Evolutionary conservation across 2,888 invertebrate species (phyloP), one percentile per base, ranked within the genome.

Genomic region (Theristus sp.): DNA sequence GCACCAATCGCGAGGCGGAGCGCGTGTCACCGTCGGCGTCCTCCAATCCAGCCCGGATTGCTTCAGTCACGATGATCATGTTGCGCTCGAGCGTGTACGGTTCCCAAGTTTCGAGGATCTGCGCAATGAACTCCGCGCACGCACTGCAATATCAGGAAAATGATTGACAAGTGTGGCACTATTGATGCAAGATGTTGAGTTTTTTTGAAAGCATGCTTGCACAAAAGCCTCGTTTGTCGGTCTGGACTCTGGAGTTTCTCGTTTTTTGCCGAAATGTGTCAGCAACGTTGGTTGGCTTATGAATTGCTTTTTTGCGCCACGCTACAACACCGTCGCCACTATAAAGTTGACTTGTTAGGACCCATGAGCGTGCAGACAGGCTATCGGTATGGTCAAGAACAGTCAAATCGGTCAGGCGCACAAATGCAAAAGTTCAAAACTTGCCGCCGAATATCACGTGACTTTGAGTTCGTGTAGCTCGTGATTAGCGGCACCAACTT

Each of bases 11-110:
- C 0, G 87, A 84, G 69, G 82, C 81, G 17, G 83, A 83, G 66
- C 96, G 78, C 0, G 93, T 90, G 59, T 86, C 86, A 30, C 85
- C 82, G 76, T 98, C 96, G 0, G 96, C 93, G 80, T 98, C 96
- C 1, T 84, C 82, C 64, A 94, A 84, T 0, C 91, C 91, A 65
- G 73, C 71, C 65, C 76, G 76, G 61, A 96, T 83, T 1, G 87
- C 84, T 66, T 93, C 93, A 65, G 86, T 83, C 1, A 98, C 75
- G 1, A 82, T 77, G 0, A 80, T 76, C 55, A 86, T 82, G 73
- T 90, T 87, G 70, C 83, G 84, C 74, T 93, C 93, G 60, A 96
- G 76, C 0, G 83, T 80, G 66, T 83, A 81, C 0, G 85, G 81
- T n/a, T 86, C 82, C 96, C 96, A 98, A 49, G 83, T 82, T 68